Evolutionary conservation across 2,888 invertebrate genomes (phyloP).

Genomic region (Eilema griseolum): DNA sequence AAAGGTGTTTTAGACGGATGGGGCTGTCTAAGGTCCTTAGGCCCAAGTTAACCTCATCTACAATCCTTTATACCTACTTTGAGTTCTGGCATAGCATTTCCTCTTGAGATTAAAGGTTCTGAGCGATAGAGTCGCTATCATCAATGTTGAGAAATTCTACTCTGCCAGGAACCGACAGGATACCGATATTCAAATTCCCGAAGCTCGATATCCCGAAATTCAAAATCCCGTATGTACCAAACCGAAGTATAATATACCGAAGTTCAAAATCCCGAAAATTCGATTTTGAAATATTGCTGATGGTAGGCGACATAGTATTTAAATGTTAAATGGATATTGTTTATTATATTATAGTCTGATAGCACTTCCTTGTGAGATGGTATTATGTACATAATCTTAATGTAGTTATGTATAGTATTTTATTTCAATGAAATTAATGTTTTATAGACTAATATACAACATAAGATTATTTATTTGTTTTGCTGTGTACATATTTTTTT

Average conservation of each 20-base stretch:
- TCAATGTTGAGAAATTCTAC: neutral
- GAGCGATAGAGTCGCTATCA: neutral
- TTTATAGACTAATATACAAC: conserved; percentile 87
- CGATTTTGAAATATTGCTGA: too few relatives aligned
- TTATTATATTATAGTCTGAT: conserved; percentile 79
- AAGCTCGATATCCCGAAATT: too few relatives aligned
- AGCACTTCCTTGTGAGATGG: conserved; percentile 79
- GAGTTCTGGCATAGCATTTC: too few relatives aligned
- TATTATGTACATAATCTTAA: conserved; percentile 86
- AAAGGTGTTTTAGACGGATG: neutral
- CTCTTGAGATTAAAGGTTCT: too few relatives aligned
- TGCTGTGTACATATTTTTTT: conserved; percentile 87
- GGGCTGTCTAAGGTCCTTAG: neutral
- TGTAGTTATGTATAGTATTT: too few relatives aligned
- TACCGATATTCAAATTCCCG: too few relatives aligned
- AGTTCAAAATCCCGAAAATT: too few relatives aligned
- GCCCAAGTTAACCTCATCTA: neutral
- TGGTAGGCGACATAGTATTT: conserved; percentile 81
- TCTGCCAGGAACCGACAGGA: too few relatives aligned
- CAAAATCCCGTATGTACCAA: too few relatives aligned
- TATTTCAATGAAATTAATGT: conserved; percentile 87
- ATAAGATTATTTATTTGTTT: conserved; percentile 88
- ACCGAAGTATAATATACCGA: too few relatives aligned
- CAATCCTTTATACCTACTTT: too few relatives aligned
- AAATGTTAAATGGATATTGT: conserved; percentile 83